phyloP scores from a whole-genome alignment of 1,140 invertebrate genomes.

The Drosophila tani region DNA sequence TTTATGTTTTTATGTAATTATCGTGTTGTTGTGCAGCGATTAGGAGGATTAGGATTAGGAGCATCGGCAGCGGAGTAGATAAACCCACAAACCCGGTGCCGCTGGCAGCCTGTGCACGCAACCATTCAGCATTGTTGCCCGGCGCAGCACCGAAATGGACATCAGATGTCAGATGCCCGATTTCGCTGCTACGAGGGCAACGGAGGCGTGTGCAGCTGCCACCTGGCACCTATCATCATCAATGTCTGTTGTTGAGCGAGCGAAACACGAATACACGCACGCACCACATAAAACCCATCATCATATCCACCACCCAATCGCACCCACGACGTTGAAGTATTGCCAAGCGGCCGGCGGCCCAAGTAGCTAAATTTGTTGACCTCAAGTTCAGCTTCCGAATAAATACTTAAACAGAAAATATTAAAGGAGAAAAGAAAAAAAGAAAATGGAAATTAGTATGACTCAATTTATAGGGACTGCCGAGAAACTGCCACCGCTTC shows the following conservation, averaged over 20 bases:
- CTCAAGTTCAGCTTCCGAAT: slow-evolving; percentile 60
- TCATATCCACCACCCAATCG: neutral
- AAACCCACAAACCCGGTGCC: slow-evolving; percentile 26
- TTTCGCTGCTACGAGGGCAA: slow-evolving; percentile 66
- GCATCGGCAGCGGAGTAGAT: slow-evolving; percentile 10
- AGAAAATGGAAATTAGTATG: slow-evolving; percentile 72
- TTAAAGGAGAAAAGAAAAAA: slow-evolving; percentile 39
- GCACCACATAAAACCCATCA: slow-evolving; percentile 23
- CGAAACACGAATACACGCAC: slow-evolving; percentile 49
- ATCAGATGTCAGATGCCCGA: slow-evolving; percentile 8
- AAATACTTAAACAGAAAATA: slow-evolving; percentile 32
- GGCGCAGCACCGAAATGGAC: slow-evolving; percentile 60
- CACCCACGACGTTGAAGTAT: slow-evolving; percentile 60
- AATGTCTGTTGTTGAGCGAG: slow-evolving; percentile 69
- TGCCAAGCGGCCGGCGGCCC: slow-evolving; percentile 69
- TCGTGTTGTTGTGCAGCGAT: slow-evolving; percentile 45
- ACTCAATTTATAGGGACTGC: slow-evolving; percentile 61
- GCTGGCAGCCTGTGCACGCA: slow-evolving; percentile 45
- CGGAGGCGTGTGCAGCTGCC: slow-evolving; percentile 46
- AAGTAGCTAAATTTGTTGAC: slow-evolving; percentile 77
- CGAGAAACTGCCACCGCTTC: slow-evolving; percentile 19
- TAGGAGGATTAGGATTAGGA: slow-evolving; percentile 17
- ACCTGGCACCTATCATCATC: slow-evolving; percentile 50
- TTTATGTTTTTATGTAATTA: slow-evolving; percentile 56
- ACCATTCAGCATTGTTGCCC: slow-evolving; percentile 70